phyloP scores from a whole-genome alignment of 2,113 vertebrate genomes.

The Sapajus apella region DNA sequence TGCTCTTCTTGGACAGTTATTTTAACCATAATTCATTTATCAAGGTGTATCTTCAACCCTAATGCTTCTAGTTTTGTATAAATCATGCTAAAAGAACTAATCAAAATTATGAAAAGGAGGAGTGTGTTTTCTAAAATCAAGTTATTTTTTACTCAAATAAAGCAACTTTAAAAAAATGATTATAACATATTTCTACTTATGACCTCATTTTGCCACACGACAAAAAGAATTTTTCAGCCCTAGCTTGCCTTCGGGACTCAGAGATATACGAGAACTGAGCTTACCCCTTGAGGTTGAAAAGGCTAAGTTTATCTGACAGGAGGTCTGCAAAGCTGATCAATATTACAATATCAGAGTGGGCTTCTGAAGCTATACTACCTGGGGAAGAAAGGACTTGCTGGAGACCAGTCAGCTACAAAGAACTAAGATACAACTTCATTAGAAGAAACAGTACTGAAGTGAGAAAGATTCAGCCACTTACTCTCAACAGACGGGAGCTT shows the following conservation, averaged over 20 bases:
- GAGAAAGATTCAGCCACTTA: background rate
- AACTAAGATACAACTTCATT: background rate
- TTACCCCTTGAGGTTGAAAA: background rate
- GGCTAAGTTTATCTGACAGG: background rate
- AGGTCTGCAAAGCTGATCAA: background rate
- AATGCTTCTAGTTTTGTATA: background rate
- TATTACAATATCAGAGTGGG: background rate
- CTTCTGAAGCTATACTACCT: background rate
- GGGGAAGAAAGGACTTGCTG: background rate
- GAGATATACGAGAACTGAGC: background rate
- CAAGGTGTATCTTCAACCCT: background rate
- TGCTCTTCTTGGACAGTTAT: background rate
- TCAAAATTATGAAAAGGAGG: background rate
- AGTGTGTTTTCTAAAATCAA: background rate
- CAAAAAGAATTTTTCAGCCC: background rate
- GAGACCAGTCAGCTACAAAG: background rate
- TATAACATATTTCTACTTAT: background rate
- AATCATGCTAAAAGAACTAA: background rate
- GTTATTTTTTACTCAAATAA: background rate
- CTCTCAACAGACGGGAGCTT: background rate
- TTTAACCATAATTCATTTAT: constrained; percentile 41
- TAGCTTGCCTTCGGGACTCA: background rate
- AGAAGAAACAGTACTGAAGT: background rate
- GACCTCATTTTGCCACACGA: background rate
- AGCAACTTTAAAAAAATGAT: background rate